A percentile compares a stretch with the other conserved stretches of the same genome.
Conservation (phyloP, 2,888 invertebrate species). For the Sisyra terminalis region DNA sequence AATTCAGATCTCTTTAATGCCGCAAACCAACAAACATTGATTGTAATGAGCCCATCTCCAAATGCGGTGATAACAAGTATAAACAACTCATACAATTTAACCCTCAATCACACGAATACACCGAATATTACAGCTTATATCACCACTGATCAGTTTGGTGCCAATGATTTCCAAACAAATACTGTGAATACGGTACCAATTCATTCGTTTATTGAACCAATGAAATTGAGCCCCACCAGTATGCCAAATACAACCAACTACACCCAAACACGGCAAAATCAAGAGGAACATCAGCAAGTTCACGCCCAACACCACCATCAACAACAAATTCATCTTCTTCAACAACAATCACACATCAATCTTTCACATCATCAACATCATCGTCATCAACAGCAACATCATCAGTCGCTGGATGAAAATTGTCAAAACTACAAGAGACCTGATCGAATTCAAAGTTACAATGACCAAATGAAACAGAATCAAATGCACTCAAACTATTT, state of each 20-base stretch:
- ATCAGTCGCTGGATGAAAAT: neutral
- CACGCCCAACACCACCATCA: neutral
- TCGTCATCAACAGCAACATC: neutral
- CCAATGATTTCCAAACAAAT: slow-evolving; percentile 2
- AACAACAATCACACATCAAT: neutral
- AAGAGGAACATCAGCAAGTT: neutral
- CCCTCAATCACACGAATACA: slow-evolving; percentile 1
- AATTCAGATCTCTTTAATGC: slow-evolving; percentile 5
- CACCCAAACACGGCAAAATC: neutral
- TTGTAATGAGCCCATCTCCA: slow-evolving; percentile 10
- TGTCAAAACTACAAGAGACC: neutral
- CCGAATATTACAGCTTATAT: slow-evolving; percentile 3
- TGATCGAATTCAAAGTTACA: slow-evolving; percentile 2
- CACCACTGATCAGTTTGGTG: slow-evolving; percentile 5
- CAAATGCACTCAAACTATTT: slow-evolving; percentile 2
- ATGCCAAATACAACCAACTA: neutral
- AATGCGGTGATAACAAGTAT: slow-evolving; percentile 11
- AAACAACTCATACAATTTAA: slow-evolving; percentile 11
- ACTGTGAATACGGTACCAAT: neutral
- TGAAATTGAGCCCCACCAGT: slow-evolving; percentile 4
- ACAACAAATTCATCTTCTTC: neutral
- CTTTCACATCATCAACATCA: neutral
- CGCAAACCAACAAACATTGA: slow-evolving; percentile 6
- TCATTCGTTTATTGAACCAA: slow-evolving; percentile 1
- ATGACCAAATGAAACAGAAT: slow-evolving; percentile 7